Evolutionary conservation across 64 coral and sea anemone genomes (phyloP).

Genomic region (Stichodactyla helianthus): DNA sequence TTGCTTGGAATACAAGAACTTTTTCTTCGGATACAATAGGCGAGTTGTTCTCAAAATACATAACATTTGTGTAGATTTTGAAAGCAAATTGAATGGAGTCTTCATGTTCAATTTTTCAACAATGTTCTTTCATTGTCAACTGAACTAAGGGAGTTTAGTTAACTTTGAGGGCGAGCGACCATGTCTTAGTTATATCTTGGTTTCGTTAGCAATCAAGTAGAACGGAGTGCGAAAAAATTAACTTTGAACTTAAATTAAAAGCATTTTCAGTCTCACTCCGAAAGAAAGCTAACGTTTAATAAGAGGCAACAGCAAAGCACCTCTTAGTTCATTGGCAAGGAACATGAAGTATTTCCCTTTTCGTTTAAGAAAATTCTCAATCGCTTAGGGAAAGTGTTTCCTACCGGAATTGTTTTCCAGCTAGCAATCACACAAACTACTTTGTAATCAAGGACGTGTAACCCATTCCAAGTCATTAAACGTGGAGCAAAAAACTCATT

Average conservation of each 20-base stretch:
- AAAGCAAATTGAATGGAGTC: slow-evolving; percentile 89
- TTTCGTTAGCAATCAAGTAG: background rate
- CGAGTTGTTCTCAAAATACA: slow-evolving; percentile 68
- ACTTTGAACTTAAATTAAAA: background rate
- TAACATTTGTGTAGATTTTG: slow-evolving; percentile 82
- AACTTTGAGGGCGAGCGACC: background rate
- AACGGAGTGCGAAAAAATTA: background rate
- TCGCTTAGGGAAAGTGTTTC: background rate
- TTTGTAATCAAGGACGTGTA: background rate
- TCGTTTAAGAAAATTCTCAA: background rate
- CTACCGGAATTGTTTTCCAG: background rate
- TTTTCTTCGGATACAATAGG: slow-evolving; percentile 70
- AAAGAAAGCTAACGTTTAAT: background rate
- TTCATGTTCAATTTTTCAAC: slow-evolving; percentile 78
- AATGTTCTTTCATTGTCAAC: slow-evolving; percentile 66
- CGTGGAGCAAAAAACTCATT: background rate
- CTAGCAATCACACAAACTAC: background rate
- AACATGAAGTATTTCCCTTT: background rate
- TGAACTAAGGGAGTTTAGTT: slow-evolving; percentile 63
- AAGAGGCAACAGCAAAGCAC: background rate
- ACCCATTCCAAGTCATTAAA: background rate
- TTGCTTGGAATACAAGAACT: slow-evolving; percentile 77
- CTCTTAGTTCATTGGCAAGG: background rate
- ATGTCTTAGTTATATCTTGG: background rate
- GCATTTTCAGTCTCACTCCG: background rate